Conservation (phyloP, 2,113 vertebrate species). For the Phainopepla nitens region DNA sequence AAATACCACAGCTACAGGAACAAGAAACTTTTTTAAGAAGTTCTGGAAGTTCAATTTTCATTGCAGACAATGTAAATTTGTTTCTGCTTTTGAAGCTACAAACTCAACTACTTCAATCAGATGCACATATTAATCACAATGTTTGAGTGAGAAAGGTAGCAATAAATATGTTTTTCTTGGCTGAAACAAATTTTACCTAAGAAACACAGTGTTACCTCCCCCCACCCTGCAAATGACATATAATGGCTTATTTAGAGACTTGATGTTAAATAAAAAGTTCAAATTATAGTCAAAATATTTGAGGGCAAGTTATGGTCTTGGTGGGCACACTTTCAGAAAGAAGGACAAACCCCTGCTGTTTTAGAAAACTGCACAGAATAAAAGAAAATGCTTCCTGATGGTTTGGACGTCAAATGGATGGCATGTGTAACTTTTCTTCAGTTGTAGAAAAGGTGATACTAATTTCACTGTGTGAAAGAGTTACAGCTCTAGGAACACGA, state of each 20-base stretch:
- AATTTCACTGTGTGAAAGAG: background rate
- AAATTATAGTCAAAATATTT: constrained; percentile 10
- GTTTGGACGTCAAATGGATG: background rate
- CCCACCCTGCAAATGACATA: background rate
- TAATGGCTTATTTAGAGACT: background rate
- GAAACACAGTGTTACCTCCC: background rate
- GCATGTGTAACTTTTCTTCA: background rate
- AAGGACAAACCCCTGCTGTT: background rate
- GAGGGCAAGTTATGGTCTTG: background rate
- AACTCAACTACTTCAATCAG: background rate
- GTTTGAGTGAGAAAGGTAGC: background rate
- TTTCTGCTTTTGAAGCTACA: background rate
- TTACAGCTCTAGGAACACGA: background rate
- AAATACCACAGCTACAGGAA: background rate
- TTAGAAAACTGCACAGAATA: background rate
- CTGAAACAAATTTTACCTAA: background rate
- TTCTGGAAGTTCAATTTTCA: background rate
- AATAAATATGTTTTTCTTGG: background rate
- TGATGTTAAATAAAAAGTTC: background rate
- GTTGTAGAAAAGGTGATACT: background rate
- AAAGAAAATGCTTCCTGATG: background rate
- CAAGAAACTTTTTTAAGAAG: background rate
- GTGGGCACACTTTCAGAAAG: background rate
- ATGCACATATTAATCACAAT: background rate
- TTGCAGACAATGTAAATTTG: background rate